Conservation (phyloP, 2,888 invertebrate genomes). For the Gymnocheta viridis region DNA sequence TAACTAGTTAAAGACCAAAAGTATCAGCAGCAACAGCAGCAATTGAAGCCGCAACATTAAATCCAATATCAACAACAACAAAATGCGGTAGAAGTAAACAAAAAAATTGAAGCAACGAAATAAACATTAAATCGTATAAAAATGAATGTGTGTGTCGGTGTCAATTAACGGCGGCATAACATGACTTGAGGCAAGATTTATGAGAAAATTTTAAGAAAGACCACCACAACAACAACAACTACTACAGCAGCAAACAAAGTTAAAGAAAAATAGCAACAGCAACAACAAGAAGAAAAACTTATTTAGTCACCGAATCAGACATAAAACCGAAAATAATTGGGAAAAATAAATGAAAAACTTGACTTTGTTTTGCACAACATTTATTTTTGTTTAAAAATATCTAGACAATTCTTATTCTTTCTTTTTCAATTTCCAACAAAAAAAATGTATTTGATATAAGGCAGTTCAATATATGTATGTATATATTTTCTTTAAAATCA, state of each 20-base stretch:
- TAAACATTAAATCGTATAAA: constrained; percentile 58
- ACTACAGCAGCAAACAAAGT: background rate
- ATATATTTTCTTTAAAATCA: no score
- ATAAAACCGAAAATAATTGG: constrained; percentile 65
- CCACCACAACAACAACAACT: constrained; percentile 4
- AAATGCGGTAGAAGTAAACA: constrained; percentile 1
- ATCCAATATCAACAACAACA: constrained; percentile 14
- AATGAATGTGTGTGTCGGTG: constrained; percentile 70
- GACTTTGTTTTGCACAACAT: background rate
- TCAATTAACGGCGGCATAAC: constrained; percentile 72
- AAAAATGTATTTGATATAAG: background rate
- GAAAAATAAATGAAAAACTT: constrained; percentile 39
- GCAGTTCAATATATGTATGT: no score
- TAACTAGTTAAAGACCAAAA: constrained; percentile 62
- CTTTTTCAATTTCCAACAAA: background rate
- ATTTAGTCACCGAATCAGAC: constrained; percentile 23
- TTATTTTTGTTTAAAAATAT: background rate
- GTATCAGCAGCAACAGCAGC: constrained; percentile 15
- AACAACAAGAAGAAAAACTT: background rate
- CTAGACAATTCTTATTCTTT: background rate
- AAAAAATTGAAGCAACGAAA: constrained; percentile 35
- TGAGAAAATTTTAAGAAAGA: constrained; percentile 59
- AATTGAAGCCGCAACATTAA: constrained; percentile 28
- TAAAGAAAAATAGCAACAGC: constrained; percentile 26
- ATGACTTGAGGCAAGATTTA: constrained; percentile 69